Evolutionary conservation across 2,797 vertebrate species (phyloP).

Genomic region (Meriones psammophilus): DNA sequence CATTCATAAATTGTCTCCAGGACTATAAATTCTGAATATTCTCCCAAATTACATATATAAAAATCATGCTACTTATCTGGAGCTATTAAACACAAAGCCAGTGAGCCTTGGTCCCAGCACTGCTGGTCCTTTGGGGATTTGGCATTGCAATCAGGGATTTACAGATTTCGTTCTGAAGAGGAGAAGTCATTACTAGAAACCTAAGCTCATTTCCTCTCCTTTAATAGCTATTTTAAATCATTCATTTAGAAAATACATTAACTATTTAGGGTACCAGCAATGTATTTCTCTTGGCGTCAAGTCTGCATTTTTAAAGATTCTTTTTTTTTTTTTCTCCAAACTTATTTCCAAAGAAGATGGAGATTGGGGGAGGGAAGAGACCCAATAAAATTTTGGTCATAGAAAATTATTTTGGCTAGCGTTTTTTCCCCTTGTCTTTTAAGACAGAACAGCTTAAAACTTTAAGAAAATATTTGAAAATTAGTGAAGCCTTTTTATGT

Average conservation of each 20-base stretch:
- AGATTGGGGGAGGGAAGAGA: conserved; percentile 78
- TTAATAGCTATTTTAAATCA: conserved; percentile 92
- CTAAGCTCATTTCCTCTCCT: conserved; percentile 91
- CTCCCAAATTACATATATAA: conserved; percentile 83
- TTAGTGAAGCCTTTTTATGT: conserved; percentile 61
- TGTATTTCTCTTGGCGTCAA: conserved; percentile 84
- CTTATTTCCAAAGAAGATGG: conserved; percentile 87
- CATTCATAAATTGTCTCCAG: conserved; percentile 81
- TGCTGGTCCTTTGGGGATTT: conserved; percentile 89
- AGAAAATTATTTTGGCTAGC: conserved; percentile 61
- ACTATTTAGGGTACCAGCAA: conserved; percentile 89
- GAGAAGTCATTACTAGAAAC: conserved; percentile 92
- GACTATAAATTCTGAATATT: conserved; percentile 87
- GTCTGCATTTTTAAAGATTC: conserved; percentile 78
- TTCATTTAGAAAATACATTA: conserved; percentile 92
- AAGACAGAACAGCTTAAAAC: conserved; percentile 63
- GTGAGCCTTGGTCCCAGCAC: conserved; percentile 86
- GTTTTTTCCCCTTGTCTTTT: conserved; percentile 51
- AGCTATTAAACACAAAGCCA: conserved; percentile 85
- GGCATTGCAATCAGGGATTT: conserved; percentile 91
- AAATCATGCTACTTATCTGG: conserved; percentile 82
- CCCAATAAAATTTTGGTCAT: conserved; percentile 63
- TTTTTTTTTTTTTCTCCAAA: conserved; percentile 68
- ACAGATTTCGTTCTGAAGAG: conserved; percentile 92
- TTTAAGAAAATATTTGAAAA: conserved; percentile 67